Percentiles rank a stretch among this genome's conserved stretches.
Conservation (phyloP, 2,113 vertebrate species). For the Willisornis vidua region DNA sequence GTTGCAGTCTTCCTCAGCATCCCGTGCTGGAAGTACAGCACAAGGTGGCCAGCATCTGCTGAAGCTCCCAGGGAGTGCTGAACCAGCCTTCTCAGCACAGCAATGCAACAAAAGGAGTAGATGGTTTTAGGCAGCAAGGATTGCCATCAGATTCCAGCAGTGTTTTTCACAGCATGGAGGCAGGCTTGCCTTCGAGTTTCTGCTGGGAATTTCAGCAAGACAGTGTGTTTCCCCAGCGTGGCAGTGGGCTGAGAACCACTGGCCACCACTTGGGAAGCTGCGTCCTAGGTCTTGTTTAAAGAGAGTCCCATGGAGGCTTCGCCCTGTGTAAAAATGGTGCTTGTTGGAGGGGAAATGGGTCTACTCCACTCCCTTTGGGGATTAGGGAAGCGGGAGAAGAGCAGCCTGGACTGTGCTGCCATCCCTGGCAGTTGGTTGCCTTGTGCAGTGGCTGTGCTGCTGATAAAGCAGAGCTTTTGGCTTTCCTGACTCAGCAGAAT, state of each 20-base stretch:
- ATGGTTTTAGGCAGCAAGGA: rapidly evolving
- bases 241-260: rapidly evolving
- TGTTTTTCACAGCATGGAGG: not conserved
- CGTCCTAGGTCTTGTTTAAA: not conserved
- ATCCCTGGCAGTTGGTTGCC: not conserved
- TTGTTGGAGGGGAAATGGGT: not conserved
- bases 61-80: not conserved
- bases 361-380: not conserved
- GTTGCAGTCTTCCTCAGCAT: not conserved
- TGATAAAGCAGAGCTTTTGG: not conserved
- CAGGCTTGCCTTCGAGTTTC: not conserved
- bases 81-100: not conserved
- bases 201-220: rapidly evolving
- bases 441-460: not conserved
- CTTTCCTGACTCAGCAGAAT: not conserved
- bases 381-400: rapidly evolving
- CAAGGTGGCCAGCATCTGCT: not conserved
- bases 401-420: not conserved
- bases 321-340: rapidly evolving
- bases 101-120: not conserved
- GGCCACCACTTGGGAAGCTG: rapidly evolving
- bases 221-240: not conserved
- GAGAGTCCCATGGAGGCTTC: not conserved
- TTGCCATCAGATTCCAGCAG: rapidly evolving
- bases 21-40: not conserved